A percentile compares a stretch with the other conserved stretches of the same genome.
Evolutionary conservation across 2,113 vertebrate genomes (phyloP).

Genomic region (Ammodytes dubius): DNA sequence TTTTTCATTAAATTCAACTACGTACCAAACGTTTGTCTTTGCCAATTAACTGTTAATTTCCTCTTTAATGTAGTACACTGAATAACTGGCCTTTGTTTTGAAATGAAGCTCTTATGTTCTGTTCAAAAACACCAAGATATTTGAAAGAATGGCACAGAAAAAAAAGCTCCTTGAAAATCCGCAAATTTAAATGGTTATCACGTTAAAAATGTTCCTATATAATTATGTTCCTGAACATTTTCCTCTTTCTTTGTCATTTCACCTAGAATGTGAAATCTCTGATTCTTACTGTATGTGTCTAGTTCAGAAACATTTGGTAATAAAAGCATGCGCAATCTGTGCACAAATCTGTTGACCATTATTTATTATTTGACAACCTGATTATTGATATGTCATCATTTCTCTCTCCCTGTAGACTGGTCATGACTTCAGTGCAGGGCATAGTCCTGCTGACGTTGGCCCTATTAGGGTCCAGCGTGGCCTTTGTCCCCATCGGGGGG

Average conservation of each 20-base stretch:
- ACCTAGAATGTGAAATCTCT: background rate
- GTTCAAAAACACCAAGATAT: background rate
- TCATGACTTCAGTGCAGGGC: slow-evolving; percentile 53
- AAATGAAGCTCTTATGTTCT: too few relatives aligned
- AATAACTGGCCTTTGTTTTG: background rate
- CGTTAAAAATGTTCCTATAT: background rate
- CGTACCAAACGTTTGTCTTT: background rate
- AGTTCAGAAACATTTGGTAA: background rate
- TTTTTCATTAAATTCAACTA: background rate
- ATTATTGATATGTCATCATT: background rate
- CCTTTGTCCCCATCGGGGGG: slow-evolving; percentile 72
- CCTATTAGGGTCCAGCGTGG: slow-evolving; percentile 29
- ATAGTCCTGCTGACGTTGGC: slow-evolving; percentile 52
- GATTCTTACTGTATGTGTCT: background rate
- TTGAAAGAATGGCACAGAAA: background rate
- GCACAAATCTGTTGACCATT: background rate
- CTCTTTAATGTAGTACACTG: too few relatives aligned
- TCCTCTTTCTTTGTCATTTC: background rate
- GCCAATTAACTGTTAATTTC: background rate
- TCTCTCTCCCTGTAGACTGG: slow-evolving; percentile 8
- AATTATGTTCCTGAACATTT: background rate
- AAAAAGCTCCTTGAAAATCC: background rate
- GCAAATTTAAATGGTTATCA: background rate
- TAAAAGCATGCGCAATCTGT: too few relatives aligned
- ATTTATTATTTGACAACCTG: background rate